Evolutionary conservation across 2,113 vertebrate genomes (phyloP), one percentile per base, ranked within the genome.

Genomic region (Hemichromis elongatus): DNA sequence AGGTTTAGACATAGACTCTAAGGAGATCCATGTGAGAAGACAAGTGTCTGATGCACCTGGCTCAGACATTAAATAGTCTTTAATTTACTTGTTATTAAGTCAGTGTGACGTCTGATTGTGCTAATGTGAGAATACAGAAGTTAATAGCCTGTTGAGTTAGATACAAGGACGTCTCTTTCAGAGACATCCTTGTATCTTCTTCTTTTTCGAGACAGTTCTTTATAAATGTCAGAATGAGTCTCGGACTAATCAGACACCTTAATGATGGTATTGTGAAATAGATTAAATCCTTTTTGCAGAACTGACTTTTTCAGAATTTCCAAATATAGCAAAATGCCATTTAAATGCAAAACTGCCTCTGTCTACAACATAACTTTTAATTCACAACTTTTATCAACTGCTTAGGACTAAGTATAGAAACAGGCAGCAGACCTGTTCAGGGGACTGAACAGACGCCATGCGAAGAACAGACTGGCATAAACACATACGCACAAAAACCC

Each of bases 321-420:
- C 54, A 77, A 35, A 26, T 56, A 24, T 45, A 61, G 37, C 50
- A 18, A 54, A 56, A 33, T 26, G 19, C 11, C 19, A n/a, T 68
- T 4, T 66, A 56, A 70, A 84, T 40, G 45, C 33, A 50, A 82
- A 77, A 42, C 52, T 82, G 18, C 18, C 21, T 70, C 54, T 77
- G 35, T 21, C 40, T 70, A 11, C 83, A 73, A 47, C 30, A 55
- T n/a, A 68, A 24, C 28, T 56, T n/a, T 79, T 56, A 66, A 88
- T 88, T 79, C 61, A 63, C 70, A 86, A 82, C 79, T 83, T 24
- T 82, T 7, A 7, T 82, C 26, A 40, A 35, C 80, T 87, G 70
- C 30, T 84, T 10, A 12, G 40, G 83, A 84, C 92, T 92, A 86
- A 92, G 81, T 89, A 93, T 92, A 93, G 92, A 89, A 88, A 77